Conservation (phyloP, 2,888 invertebrate genomes). For the Nysson spinosus region DNA sequence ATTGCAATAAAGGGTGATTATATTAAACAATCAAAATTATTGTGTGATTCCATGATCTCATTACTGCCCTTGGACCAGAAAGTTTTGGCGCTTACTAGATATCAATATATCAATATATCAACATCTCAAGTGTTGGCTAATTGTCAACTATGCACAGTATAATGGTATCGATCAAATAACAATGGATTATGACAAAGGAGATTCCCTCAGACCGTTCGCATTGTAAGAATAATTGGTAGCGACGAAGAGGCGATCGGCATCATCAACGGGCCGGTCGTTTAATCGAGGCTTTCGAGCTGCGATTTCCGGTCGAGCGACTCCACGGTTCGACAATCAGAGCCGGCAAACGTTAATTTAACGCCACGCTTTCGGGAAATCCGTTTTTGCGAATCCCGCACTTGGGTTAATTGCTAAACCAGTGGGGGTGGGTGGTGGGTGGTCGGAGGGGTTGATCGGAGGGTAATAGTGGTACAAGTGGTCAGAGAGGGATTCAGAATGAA, state of each 20-base stretch:
- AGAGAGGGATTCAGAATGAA: constrained; percentile 34
- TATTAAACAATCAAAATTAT: too few relatives aligned
- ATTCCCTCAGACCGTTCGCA: not conserved
- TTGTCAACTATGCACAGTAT: too few relatives aligned
- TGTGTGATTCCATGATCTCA: too few relatives aligned
- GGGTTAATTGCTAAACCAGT: constrained; percentile 64
- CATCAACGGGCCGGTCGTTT: constrained; percentile 59
- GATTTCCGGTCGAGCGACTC: constrained; percentile 62
- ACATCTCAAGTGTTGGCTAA: too few relatives aligned
- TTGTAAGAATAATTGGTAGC: constrained; percentile 27
- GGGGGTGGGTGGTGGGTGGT: too few relatives aligned
- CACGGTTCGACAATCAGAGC: constrained; percentile 65
- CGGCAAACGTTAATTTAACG: constrained; percentile 74
- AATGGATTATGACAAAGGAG: too few relatives aligned
- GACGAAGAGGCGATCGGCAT: constrained; percentile 16
- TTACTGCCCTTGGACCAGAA: too few relatives aligned
- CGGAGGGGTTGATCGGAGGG: constrained; percentile 14
- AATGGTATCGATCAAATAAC: too few relatives aligned
- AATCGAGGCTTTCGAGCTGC: constrained; percentile 61
- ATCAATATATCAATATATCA: too few relatives aligned
- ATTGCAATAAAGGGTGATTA: too few relatives aligned
- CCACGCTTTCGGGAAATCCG: constrained; percentile 71
- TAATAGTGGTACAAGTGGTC: constrained; percentile 21
- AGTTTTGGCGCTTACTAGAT: too few relatives aligned
- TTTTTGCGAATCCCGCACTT: constrained; percentile 67